phyloP scores from a whole-genome alignment of 2,888 invertebrate species.

The Nipponacmea schrenckii region DNA sequence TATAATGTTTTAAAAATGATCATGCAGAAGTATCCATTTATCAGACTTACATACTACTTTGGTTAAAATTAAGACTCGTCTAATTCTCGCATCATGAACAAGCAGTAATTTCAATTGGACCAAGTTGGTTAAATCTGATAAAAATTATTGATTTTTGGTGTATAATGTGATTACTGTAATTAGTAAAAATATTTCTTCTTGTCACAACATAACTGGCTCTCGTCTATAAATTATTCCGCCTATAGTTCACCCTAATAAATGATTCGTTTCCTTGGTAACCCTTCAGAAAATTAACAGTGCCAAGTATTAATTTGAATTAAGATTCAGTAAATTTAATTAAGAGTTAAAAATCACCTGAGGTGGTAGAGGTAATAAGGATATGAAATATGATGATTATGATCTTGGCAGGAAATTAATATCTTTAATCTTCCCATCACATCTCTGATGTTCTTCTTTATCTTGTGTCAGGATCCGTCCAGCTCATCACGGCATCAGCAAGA shows the following conservation, averaged over 20 bases:
- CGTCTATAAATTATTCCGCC: neutral
- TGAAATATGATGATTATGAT: neutral
- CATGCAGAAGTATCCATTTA: too few species aligned
- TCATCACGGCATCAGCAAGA: too few species aligned
- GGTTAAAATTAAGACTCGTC: too few species aligned
- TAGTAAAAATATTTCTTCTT: neutral
- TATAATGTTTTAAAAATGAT: too few species aligned
- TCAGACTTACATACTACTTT: too few species aligned
- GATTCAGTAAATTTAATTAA: neutral
- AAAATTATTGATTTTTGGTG: neutral
- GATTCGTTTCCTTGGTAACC: neutral
- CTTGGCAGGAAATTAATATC: slow-evolving; percentile 1
- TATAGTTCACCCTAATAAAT: neutral
- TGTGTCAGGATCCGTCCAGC: too few species aligned
- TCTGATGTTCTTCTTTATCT: too few species aligned
- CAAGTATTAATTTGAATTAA: neutral
- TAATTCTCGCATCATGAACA: too few species aligned
- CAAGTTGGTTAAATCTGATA: neutral
- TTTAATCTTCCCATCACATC: neutral
- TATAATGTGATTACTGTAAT: slow-evolving; percentile 1
- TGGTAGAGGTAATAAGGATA: neutral
- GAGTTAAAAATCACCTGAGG: neutral
- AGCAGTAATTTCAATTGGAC: too few species aligned
- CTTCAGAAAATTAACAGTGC: slow-evolving; percentile 4
- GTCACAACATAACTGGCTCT: neutral